Percentiles rank a stretch among this genome's conserved stretches.
Evolutionary conservation across 2,888 invertebrate genomes (phyloP).

Genomic region (Lottia gigantea): DNA sequence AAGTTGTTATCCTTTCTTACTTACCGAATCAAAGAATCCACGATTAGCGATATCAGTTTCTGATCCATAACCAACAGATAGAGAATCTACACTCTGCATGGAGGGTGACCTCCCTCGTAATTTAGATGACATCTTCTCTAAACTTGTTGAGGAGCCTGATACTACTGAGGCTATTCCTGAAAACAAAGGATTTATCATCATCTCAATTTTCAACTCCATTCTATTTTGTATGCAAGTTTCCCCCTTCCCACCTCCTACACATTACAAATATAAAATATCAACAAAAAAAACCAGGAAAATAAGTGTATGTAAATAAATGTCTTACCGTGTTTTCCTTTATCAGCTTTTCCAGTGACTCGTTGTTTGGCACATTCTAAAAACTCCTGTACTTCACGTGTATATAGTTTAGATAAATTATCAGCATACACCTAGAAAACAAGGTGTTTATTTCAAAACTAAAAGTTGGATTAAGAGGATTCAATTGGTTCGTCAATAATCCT

Average conservation of each 20-base stretch:
- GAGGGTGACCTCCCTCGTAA: constrained; percentile 53
- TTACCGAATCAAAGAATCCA: constrained; percentile 65
- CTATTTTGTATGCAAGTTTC: too few species aligned
- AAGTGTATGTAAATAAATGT: too few species aligned
- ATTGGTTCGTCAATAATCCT: too few species aligned
- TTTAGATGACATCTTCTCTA: constrained; percentile 39
- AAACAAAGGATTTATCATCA: background rate
- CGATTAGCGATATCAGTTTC: constrained; percentile 74
- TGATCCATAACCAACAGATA: constrained; percentile 66
- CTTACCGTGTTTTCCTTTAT: constrained; percentile 42
- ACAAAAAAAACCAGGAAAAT: too few species aligned
- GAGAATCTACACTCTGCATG: constrained; percentile 58
- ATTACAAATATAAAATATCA: too few species aligned
- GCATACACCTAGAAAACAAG: constrained; percentile 75
- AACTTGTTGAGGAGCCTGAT: constrained; percentile 54
- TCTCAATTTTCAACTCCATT: too few species aligned
- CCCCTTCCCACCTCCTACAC: too few species aligned
- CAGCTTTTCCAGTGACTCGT: constrained; percentile 55
- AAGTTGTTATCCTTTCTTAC: too few species aligned
- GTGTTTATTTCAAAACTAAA: too few species aligned
- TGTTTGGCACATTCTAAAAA: constrained; percentile 82
- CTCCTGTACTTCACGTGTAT: constrained; percentile 84
- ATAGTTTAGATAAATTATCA: constrained; percentile 84
- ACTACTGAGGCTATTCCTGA: constrained; percentile 29
- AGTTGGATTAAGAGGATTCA: too few species aligned